Conservation (phyloP, 2,797 vertebrate species). For the Rachycentron canadum region DNA sequence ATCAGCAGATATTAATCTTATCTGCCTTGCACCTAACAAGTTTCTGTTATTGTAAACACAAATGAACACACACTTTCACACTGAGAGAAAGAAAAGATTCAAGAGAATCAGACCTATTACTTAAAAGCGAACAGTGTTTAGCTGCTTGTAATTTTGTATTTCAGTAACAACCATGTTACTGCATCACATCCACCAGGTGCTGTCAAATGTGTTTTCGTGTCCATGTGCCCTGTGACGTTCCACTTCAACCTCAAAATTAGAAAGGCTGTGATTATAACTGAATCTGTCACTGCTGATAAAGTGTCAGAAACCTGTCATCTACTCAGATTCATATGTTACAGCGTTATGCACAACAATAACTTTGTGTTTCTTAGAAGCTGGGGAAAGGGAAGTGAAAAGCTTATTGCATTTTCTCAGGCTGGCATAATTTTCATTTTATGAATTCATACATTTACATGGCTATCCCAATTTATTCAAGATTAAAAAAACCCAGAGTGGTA, state of each 20-base stretch:
- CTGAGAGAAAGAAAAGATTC: not conserved
- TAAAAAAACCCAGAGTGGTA: not conserved
- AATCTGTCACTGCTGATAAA: conserved; percentile 71
- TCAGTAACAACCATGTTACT: no score
- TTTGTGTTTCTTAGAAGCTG: conserved; percentile 6
- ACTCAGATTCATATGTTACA: conserved; percentile 24
- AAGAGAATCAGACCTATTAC: not conserved
- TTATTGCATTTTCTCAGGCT: conserved; percentile 31
- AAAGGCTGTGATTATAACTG: conserved; percentile 46
- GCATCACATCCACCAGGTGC: no score
- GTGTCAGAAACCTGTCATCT: conserved; percentile 49
- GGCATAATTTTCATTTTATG: conserved; percentile 24
- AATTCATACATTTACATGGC: conserved; percentile 45
- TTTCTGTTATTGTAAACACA: not conserved
- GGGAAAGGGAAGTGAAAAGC: conserved; percentile 21
- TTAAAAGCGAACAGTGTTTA: not conserved
- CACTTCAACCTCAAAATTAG: not conserved
- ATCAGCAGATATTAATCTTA: not conserved
- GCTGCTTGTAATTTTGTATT: not conserved
- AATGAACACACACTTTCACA: not conserved
- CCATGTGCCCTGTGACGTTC: not conserved
- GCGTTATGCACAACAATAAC: conserved; percentile 16
- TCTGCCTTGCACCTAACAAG: not conserved
- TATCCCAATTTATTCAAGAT: conserved; percentile 22
- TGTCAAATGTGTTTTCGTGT: not conserved